phyloP scores from a whole-genome alignment of 1,140 invertebrate genomes.

The Lamellibrachia luymesi region DNA sequence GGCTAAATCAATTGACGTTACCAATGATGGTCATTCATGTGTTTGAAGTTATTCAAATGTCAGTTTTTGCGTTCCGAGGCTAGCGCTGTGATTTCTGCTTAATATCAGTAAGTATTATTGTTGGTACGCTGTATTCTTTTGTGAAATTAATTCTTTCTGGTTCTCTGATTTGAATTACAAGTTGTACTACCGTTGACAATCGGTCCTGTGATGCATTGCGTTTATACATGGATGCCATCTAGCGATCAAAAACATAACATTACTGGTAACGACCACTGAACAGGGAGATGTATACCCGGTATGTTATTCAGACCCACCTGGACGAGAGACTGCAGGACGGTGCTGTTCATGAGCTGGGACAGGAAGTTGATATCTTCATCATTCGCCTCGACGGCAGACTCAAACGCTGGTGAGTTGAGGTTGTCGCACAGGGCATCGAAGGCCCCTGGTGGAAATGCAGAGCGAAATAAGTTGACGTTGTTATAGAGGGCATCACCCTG shows the following conservation, averaged over 20 bases:
- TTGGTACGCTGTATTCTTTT: no score
- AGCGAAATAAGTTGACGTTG: neutral
- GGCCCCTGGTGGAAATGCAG: neutral
- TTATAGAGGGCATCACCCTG: neutral
- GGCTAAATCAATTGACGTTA: no score
- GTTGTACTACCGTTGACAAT: no score
- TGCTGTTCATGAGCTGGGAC: constrained; percentile 3
- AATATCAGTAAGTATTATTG: no score
- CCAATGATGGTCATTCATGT: neutral
- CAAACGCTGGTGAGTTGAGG: constrained; percentile 15
- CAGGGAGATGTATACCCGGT: neutral
- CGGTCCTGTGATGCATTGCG: no score
- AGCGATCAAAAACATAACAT: neutral
- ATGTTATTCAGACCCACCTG: neutral
- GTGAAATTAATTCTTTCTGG: no score
- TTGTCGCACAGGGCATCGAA: constrained; percentile 12
- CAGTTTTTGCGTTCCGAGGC: neutral
- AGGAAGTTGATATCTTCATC: constrained; percentile 9
- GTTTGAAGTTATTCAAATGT: neutral
- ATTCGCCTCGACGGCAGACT: neutral
- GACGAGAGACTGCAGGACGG: neutral
- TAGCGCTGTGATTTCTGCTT: no score
- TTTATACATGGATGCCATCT: no score
- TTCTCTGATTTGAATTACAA: no score
- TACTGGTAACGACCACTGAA: neutral